A percentile compares a stretch with the other conserved stretches of the same genome.
Evolutionary conservation across 2,888 invertebrate species (phyloP).

Genomic region (Latheticus oryzae): DNA sequence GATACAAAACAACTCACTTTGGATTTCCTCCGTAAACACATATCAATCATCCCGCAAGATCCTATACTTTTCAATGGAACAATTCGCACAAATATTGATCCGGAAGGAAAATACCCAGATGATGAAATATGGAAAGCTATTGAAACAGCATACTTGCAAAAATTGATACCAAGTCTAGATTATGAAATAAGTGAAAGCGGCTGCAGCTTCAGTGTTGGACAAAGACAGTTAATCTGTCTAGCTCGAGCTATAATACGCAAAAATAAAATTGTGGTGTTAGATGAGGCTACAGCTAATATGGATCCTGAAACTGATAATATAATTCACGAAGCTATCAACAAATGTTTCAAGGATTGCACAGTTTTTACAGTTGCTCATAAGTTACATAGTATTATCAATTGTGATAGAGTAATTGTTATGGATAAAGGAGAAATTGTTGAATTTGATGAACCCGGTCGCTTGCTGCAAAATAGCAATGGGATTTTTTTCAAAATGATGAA

Average conservation of each 20-base stretch:
- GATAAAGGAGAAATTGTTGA: conserved; percentile 65
- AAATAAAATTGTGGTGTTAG: conserved; percentile 68
- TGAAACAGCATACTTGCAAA: conserved; percentile 60
- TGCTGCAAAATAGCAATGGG: conserved; percentile 70
- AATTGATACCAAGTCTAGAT: conserved; percentile 59
- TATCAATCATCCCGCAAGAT: conserved; percentile 69
- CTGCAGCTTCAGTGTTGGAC: conserved; percentile 65
- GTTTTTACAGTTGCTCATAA: conserved; percentile 67
- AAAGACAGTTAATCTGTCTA: conserved; percentile 70
- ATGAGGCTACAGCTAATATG: conserved; percentile 71
- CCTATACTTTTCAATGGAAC: conserved; percentile 69
- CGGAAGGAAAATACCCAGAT: conserved; percentile 51
- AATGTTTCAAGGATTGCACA: conserved; percentile 68
- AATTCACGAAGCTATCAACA: conserved; percentile 68
- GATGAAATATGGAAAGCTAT: conserved; percentile 57
- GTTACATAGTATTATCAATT: conserved; percentile 70
- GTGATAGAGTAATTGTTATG: conserved; percentile 68
- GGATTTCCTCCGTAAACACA: conserved; percentile 62
- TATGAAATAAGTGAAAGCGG: conserved; percentile 46
- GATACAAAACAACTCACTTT: conserved; percentile 65
- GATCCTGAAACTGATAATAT: conserved; percentile 68
- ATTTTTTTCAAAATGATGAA: conserved; percentile 72
- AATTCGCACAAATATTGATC: conserved; percentile 65
- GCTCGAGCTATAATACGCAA: conserved; percentile 68
- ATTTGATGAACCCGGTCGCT: conserved; percentile 51